Base-by-base conservation (phyloP, 2,888 invertebrate species). In the Heliconius aoede region DNA sequence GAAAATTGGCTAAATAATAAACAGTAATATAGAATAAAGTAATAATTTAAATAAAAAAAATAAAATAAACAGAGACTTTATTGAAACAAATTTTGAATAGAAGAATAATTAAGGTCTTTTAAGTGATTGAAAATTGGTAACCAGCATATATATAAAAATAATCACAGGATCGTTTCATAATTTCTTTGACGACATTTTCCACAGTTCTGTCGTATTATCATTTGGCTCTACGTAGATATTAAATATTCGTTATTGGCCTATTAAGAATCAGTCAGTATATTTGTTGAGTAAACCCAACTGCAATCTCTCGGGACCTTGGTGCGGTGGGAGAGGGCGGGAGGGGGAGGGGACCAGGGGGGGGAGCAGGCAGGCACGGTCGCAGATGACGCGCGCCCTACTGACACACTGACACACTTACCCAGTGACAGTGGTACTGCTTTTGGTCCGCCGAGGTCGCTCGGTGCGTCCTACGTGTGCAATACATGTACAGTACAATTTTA, bases 401-500 rank as follows among this genome's bases (percentile, higher is more conserved):
- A 88, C 94, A 89, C 89, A 94, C 92, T 94, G 92, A 93, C 94
- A 93, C 93, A 94, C 91, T 94, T 93, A 93, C 94, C 94, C 86
- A 94, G 88, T 94, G 94, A 93, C 94, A 94, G 92, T 94, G 94
- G 92, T 90, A 93, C 94, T 94, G 90, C 93, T 93, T 93, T 93
- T 91, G 91, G 92, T 91, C 84, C 88, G 93, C 77, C 93, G 93
- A 94, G 94, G 94, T 91, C 94, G 88, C 85, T 83, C 86, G 86
- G 90, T 89, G 89, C 90, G 90, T 92, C 90, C 89, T 91, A 91
- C 88, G 86, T 89, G 84, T 88, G 86, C 85, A 84, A 84, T 85
- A 86, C 86, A 80, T 85, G 77, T 81, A 80, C 81, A 18, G 11
- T 36, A 36, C 11, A 8, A 76, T 40, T 74, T 79, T 77, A 78